A percentile compares a stretch with the other conserved stretches of the same genome.
phyloP scores from a whole-genome alignment of 1,140 invertebrate species.

The Calephelis virginiensis region DNA sequence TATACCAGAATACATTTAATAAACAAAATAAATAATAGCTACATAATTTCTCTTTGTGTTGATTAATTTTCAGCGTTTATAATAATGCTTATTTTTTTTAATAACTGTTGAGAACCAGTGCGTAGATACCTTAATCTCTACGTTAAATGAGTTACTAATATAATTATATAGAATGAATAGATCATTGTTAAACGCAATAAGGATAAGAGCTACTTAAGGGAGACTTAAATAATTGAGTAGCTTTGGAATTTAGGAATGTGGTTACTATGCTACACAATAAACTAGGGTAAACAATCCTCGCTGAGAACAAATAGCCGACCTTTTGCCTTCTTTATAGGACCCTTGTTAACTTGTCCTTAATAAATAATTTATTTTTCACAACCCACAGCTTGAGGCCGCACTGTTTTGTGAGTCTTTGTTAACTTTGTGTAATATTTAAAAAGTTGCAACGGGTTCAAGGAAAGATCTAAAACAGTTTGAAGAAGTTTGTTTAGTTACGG shows the following conservation, averaged over 20 bases:
- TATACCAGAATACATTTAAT: no score
- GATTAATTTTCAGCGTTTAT: no score
- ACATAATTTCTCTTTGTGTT: no score
- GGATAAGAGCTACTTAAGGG: slow-evolving; percentile 31
- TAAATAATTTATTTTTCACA: slow-evolving; percentile 73
- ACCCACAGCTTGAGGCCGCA: slow-evolving; percentile 30
- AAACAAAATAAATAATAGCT: no score
- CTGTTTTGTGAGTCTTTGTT: slow-evolving; percentile 44
- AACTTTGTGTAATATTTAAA: slow-evolving; percentile 57
- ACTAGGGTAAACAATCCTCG: slow-evolving; percentile 52
- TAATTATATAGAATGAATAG: slow-evolving; percentile 12
- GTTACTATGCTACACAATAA: slow-evolving; percentile 26
- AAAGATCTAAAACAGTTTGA: neutral
- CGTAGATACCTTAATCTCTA: neutral
- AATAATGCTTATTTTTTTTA: no score
- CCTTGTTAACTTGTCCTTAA: slow-evolving; percentile 77
- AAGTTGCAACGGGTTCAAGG: slow-evolving; percentile 26
- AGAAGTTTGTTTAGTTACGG: neutral
- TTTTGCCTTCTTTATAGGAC: slow-evolving; percentile 76
- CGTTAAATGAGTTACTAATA: neutral
- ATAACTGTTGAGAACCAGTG: neutral
- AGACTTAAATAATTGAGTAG: slow-evolving; percentile 41
- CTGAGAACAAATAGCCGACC: slow-evolving; percentile 74
- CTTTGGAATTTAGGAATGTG: slow-evolving; percentile 39
- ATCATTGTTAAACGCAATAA: slow-evolving; percentile 22